These are phyloP conservation scores for Silurus glanis DNA, from an alignment of 2,113 vertebrate species.

Conservation along the genomic window DNA sequence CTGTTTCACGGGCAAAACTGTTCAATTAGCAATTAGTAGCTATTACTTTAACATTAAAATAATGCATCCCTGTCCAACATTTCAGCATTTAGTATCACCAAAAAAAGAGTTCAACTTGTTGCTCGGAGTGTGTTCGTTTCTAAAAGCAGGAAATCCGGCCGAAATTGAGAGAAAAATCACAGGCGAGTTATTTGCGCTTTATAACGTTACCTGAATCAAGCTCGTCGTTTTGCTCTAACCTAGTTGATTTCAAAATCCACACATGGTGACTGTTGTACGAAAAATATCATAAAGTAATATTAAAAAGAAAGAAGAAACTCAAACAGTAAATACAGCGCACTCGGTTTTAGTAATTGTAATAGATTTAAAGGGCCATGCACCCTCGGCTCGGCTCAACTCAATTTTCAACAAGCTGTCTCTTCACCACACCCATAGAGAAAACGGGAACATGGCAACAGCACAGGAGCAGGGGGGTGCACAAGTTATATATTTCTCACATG, in stretches of 20 bases:
- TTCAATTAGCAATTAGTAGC: neutral
- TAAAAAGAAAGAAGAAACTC: too few relatives aligned
- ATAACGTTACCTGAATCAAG: conserved; percentile 66
- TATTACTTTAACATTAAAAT: neutral
- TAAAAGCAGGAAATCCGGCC: neutral
- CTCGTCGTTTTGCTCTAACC: conserved; percentile 53
- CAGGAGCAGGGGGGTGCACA: conserved; percentile 57
- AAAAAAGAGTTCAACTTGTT: conserved; percentile 32
- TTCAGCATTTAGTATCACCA: too few relatives aligned
- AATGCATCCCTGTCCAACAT: neutral
- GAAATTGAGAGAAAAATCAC: neutral
- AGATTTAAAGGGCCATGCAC: conserved; percentile 55
- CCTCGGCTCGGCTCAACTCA: conserved; percentile 60
- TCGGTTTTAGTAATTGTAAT: conserved; percentile 46
- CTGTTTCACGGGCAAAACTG: neutral
- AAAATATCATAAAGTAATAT: neutral
- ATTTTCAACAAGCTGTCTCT: conserved; percentile 70
- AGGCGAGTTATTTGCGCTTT: conserved; percentile 35
- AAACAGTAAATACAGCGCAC: conserved; percentile 46
- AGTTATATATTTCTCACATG: neutral
- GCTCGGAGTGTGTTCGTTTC: neutral
- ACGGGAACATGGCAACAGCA: conserved; percentile 79
- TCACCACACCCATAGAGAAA: conserved; percentile 80
- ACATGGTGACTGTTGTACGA: conserved; percentile 57
- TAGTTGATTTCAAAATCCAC: conserved; percentile 63